Evolutionary conservation across 1,140 invertebrate genomes (phyloP).

Genomic region (Lamellibrachia luymesi): DNA sequence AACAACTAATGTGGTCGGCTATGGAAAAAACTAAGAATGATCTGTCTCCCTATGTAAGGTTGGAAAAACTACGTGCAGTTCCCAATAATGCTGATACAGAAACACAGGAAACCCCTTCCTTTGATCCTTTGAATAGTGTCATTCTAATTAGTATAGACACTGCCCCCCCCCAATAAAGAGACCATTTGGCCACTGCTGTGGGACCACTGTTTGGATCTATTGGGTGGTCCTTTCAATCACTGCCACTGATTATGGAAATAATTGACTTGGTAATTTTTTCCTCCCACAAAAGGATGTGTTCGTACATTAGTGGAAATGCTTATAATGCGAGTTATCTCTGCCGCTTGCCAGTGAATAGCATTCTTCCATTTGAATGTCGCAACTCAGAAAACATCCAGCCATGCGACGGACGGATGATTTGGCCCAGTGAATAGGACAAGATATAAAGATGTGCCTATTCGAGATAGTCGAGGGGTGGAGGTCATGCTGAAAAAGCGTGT

Average conservation of each 20-base stretch:
- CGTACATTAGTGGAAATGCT: not conserved
- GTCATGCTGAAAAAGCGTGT: not conserved
- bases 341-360: not conserved
- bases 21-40: no score
- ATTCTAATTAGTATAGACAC: not conserved
- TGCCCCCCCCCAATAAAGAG: not conserved
- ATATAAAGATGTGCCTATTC: slow-evolving; percentile 1
- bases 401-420: not conserved
- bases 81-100: not conserved
- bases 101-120: not conserved
- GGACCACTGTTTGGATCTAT: not conserved
- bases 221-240: slow-evolving; percentile 3
- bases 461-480: not conserved
- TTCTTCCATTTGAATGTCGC: not conserved
- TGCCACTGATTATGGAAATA: not conserved
- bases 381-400: not conserved
- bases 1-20: no score
- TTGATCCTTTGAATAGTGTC: not conserved
- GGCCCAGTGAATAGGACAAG: not conserved
- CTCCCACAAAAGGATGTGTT: not conserved
- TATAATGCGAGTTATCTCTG: not conserved
- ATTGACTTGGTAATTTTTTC: slow-evolving; percentile 1
- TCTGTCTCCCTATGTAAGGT: no score
- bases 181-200: not conserved
- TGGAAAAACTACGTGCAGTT: not conserved